Base-by-base conservation (phyloP, 2,113 vertebrate genomes). In the Pundamilia nyererei region DNA sequence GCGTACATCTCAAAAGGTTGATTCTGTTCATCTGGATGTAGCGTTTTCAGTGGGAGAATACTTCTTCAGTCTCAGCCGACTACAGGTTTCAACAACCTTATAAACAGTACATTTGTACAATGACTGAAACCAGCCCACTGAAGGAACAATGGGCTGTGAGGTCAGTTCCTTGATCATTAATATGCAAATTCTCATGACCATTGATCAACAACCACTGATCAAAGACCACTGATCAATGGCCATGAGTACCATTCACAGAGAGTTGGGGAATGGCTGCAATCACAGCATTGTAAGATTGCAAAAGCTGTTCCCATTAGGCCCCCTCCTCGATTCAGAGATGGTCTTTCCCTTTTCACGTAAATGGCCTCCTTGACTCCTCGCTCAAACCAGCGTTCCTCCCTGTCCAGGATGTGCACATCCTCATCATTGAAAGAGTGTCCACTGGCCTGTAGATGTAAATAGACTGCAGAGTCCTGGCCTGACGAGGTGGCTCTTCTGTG, bases 361-460 rank as follows among this genome's bases (percentile, higher is more conserved):
- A 21, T 21, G 21, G 21, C 21, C 21, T 21, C 21, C 21, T 21
- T 21, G 21, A 21, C 21, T 21, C 21, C 21, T 21, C 21, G 21
- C 21, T 21, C 21, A 21, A 21, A 21, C 21, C 21, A 21, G 21
- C 21, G 21, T 21, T 58, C 55, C 3, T 58, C 26, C 26, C 14
- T 31, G 55, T 58, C 55, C 55, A 31, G 26, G 26, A 58, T 58
- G 7, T 2, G 0, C 0, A 58, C 56, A 60, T 31, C 56, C 26
- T 60, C 8, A 60, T 31, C 26, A 4, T 17, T 31, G 14, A 60
- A 31, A 60, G 56, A 60, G 56, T 60, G 14, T 31, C 26, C 26
- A 31, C 56, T 9, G 56, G 56, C 56, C 56, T 17, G 56, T 60
- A 31, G 14, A 14, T 31, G 26, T 58, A 0, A 31, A 58, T 31